A percentile compares a stretch with the other conserved stretches of the same genome.
phyloP scores from a whole-genome alignment of 2,113 vertebrate species.

The Melanostigma gelatinosum region DNA sequence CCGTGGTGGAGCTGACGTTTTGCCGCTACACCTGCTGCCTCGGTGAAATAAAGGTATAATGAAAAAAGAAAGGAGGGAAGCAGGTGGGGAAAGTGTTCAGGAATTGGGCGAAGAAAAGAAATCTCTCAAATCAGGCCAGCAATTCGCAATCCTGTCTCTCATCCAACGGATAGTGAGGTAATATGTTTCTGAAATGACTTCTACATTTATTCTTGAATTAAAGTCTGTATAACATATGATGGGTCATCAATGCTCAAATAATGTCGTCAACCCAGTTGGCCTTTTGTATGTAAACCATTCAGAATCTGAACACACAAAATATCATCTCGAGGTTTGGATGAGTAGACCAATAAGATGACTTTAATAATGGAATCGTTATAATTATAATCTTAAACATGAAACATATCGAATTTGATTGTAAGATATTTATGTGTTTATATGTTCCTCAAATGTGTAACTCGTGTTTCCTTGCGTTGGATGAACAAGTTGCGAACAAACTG shows the following conservation, averaged over 20 bases:
- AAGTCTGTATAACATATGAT: neutral
- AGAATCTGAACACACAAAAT: neutral
- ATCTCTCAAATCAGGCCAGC: neutral
- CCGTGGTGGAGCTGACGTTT: neutral
- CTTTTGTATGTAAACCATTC: neutral
- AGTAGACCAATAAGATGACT: neutral
- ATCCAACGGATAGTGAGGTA: neutral
- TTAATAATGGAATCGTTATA: neutral
- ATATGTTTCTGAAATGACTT: neutral
- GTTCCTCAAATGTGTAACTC: no score
- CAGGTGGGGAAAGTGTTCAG: neutral
- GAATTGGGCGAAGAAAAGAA: neutral
- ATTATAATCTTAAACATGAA: neutral
- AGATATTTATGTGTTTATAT: neutral
- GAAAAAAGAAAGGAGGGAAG: constrained; percentile 4
- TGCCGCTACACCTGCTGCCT: constrained; percentile 2
- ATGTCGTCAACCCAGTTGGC: neutral
- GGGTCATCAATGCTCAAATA: neutral
- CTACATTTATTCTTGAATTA: neutral
- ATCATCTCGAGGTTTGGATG: neutral
- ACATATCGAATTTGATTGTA: no score
- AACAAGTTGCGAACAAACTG: neutral
- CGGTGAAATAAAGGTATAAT: constrained; percentile 13
- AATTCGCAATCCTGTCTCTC: neutral
- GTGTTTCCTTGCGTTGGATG: neutral